Conservation (phyloP, 2,888 invertebrate genomes). For the Amblyjoppa fuscipennis region DNA sequence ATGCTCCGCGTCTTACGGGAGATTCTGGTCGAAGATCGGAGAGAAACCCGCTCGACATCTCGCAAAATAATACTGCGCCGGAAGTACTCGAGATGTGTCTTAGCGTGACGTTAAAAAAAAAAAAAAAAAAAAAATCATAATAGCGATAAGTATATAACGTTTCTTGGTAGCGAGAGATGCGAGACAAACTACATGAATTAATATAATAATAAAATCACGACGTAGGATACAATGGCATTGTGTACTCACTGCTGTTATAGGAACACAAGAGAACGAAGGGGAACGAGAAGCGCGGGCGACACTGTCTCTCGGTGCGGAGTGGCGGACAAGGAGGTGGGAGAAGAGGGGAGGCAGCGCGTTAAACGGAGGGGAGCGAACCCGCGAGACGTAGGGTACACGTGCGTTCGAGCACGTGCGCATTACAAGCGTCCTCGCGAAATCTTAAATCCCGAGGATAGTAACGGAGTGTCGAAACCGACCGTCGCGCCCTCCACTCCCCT, state of each 20-base stretch:
- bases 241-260: background rate
- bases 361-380: slow-evolving; percentile 44
- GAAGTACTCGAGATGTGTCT: background rate
- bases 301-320: slow-evolving; percentile 3
- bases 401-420: slow-evolving; percentile 66
- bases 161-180: background rate
- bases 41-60: too few relatives aligned
- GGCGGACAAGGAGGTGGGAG: background rate
- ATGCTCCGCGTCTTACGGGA: too few relatives aligned
- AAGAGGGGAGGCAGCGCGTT: background rate
- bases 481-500: slow-evolving; percentile 30
- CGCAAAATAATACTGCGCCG: background rate
- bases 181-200: background rate
- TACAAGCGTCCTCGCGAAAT: slow-evolving; percentile 48
- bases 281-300: slow-evolving; percentile 7
- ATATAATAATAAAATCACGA: background rate
- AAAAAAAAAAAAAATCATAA: background rate
- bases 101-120: background rate
- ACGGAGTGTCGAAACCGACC: slow-evolving; percentile 5
- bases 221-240: slow-evolving; percentile 3
- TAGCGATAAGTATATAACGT: background rate
- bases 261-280: background rate
- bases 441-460: slow-evolving; percentile 17
- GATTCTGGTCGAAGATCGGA: too few relatives aligned
- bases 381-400: slow-evolving; percentile 56